Percentiles rank a stretch among this genome's conserved stretches.
These are phyloP conservation scores for Chaetura pelagica DNA, from an alignment of 2,113 vertebrate genomes.

Conservation along the genomic window DNA sequence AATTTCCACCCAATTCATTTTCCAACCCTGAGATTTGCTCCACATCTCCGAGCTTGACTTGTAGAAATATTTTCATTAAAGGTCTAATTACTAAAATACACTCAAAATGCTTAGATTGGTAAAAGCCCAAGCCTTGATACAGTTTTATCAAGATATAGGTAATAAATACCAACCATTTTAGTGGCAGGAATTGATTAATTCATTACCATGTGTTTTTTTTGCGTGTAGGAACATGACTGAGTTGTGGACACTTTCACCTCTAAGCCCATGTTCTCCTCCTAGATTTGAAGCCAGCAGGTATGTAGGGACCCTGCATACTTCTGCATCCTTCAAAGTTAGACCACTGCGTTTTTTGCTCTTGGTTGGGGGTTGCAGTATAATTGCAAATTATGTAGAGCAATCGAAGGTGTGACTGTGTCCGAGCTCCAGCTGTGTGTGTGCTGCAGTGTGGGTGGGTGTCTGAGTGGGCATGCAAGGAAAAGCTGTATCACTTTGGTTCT, in stretches of 20 bases:
- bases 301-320: background rate
- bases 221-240: background rate
- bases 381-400: background rate
- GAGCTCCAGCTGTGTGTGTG: no score
- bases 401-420: no score
- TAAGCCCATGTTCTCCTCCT: background rate
- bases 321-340: background rate
- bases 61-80: background rate
- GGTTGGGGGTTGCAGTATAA: background rate
- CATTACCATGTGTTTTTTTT: background rate
- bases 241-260: background rate
- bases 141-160: background rate
- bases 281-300: background rate
- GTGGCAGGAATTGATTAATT: background rate
- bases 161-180: background rate
- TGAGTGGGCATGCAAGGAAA: background rate
- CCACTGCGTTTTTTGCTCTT: background rate
- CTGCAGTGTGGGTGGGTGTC: no score
- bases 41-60: background rate
- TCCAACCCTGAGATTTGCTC: background rate
- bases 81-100: background rate
- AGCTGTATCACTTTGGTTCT: background rate
- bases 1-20: conserved; percentile 6
- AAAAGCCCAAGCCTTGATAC: background rate
- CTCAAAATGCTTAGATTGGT: background rate